phyloP scores from a whole-genome alignment of 2,113 vertebrate genomes.

The Coregonus clupeaformis region DNA sequence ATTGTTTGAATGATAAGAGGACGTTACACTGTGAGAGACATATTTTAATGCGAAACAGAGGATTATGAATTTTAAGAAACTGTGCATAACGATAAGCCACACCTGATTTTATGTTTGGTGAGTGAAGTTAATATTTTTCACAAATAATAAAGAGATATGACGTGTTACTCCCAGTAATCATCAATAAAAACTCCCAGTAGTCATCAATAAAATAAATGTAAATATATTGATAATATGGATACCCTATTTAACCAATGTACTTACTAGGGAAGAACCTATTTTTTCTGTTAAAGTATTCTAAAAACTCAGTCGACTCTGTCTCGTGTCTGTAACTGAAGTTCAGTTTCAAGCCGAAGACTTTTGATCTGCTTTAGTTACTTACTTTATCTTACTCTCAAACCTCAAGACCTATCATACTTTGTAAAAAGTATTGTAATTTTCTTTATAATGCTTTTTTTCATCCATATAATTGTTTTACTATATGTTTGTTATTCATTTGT shows the following conservation, averaged over 20 bases:
- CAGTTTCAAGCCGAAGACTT: slow-evolving; percentile 47
- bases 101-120: neutral
- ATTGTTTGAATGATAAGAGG: slow-evolving; percentile 12
- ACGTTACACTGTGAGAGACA: slow-evolving; percentile 50
- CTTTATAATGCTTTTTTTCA: slow-evolving; percentile 28
- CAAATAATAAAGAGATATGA: neutral
- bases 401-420: slow-evolving; percentile 31
- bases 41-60: slow-evolving; percentile 33
- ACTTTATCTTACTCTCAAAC: slow-evolving; percentile 18
- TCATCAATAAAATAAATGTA: slow-evolving; percentile 4
- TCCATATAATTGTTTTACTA: slow-evolving; percentile 27
- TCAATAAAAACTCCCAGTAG: too few species aligned
- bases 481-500: slow-evolving; percentile 21
- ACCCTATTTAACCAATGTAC: slow-evolving; percentile 29
- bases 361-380: slow-evolving; percentile 3
- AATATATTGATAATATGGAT: slow-evolving; percentile 50
- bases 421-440: slow-evolving; percentile 24
- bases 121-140: neutral
- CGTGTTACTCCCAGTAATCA: neutral
- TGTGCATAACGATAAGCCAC: too few species aligned
- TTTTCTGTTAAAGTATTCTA: slow-evolving; percentile 48
- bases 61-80: slow-evolving; percentile 16
- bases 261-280: slow-evolving; percentile 47
- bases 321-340: slow-evolving; percentile 37
- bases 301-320: slow-evolving; percentile 35